Percentiles rank a stretch among this genome's conserved stretches.
phyloP scores from a whole-genome alignment of 2,113 vertebrate genomes.

The Lucifuga dentata region DNA sequence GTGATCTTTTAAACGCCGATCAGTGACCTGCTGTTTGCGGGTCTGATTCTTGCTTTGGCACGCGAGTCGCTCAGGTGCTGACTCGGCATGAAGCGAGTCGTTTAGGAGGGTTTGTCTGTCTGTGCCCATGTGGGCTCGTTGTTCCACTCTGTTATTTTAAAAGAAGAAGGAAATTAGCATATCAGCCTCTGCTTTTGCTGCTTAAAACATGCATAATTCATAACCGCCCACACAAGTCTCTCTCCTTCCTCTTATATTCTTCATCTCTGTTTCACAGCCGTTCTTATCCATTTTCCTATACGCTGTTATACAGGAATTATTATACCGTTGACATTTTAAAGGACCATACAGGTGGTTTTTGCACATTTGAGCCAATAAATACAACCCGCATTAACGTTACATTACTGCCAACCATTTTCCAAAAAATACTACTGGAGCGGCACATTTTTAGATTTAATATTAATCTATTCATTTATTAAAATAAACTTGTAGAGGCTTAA shows the following conservation, averaged over 20 bases:
- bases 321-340: no score
- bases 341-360: no score
- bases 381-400: no score
- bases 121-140: constrained; percentile 24
- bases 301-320: no score
- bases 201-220: constrained; percentile 25
- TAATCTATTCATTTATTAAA: no score
- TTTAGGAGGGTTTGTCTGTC: not conserved
- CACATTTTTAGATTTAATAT: no score
- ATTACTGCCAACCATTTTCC: no score
- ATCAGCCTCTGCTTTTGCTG: constrained; percentile 19
- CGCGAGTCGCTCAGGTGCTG: not conserved
- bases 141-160: constrained; percentile 36
- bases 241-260: not conserved
- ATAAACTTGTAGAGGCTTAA: no score
- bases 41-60: not conserved
- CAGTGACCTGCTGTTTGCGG: not conserved
- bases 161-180: constrained; percentile 46
- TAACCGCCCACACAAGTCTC: constrained; percentile 20
- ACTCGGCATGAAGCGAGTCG: no score
- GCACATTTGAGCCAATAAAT: no score
- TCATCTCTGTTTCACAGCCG: not conserved
- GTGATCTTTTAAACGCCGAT: no score
- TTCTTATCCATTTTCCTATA: not conserved
- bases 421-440: no score